Conservation (phyloP, 2,888 invertebrate genomes). For the Stenurella melanura region DNA sequence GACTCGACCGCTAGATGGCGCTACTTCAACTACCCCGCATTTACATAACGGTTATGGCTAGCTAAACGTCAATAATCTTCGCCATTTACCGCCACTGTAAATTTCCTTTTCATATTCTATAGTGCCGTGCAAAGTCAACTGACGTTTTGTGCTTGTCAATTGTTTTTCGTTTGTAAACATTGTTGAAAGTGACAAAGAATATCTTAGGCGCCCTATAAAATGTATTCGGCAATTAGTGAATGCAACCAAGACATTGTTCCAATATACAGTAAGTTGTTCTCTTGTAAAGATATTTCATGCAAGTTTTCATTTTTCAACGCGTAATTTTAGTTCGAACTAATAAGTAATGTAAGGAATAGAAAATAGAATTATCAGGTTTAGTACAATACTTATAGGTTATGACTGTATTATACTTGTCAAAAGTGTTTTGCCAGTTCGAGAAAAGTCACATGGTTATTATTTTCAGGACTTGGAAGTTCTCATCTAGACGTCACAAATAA, state of each 20-base stretch:
- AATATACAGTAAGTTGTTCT: neutral
- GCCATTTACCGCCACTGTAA: too few species aligned
- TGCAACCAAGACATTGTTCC: conserved; percentile 1
- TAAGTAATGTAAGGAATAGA: too few species aligned
- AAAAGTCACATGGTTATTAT: neutral
- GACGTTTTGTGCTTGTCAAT: neutral
- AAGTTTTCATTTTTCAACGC: too few species aligned
- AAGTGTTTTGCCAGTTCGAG: neutral
- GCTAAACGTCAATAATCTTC: too few species aligned
- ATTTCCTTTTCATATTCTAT: neutral
- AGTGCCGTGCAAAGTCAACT: neutral
- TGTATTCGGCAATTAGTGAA: neutral
- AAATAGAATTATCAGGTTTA: too few species aligned
- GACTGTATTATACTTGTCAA: neutral
- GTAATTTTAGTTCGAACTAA: too few species aligned
- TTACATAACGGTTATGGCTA: too few species aligned
- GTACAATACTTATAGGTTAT: neutral
- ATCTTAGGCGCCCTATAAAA: neutral
- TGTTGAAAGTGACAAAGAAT: neutral
- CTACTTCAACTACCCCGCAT: too few species aligned
- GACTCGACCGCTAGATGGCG: too few species aligned
- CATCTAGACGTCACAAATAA: neutral
- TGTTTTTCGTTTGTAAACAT: neutral
- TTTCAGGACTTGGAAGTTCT: neutral
- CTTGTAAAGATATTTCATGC: too few species aligned